phyloP scores from a whole-genome alignment of 2,888 invertebrate genomes.

The Noctua fimbriata region DNA sequence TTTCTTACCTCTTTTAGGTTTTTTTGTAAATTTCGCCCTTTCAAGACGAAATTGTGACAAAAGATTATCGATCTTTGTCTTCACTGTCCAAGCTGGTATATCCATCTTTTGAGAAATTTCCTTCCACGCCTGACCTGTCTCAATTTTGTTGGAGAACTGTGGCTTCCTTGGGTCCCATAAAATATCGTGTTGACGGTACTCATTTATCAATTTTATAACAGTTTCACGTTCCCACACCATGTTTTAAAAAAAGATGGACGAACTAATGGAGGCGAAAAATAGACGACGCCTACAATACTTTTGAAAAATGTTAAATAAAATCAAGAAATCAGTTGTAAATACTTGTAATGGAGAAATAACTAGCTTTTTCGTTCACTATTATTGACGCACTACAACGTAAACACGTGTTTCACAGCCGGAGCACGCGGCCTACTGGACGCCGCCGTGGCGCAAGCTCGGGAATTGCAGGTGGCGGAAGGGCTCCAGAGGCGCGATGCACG shows the following conservation, averaged over 20 bases:
- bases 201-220: constrained; percentile 8
- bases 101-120: not conserved
- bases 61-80: not conserved
- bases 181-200: not conserved
- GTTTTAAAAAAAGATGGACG: not conserved
- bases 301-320: not conserved
- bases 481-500: not conserved
- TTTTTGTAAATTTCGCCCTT: not conserved
- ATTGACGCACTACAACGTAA: not conserved
- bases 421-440: not conserved
- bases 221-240: constrained; percentile 1
- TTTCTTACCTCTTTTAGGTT: not conserved
- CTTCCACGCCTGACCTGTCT: not conserved
- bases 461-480: not conserved
- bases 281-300: not conserved
- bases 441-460: not conserved
- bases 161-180: not conserved
- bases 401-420: not conserved
- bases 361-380: not conserved
- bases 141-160: constrained; percentile 1
- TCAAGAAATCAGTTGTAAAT: not conserved
- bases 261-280: not conserved
- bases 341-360: not conserved
- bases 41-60: constrained; percentile 12
- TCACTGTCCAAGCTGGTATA: not conserved